Evolutionary conservation across 2,797 vertebrate genomes (phyloP).

Genomic region (Crax fasciolata): DNA sequence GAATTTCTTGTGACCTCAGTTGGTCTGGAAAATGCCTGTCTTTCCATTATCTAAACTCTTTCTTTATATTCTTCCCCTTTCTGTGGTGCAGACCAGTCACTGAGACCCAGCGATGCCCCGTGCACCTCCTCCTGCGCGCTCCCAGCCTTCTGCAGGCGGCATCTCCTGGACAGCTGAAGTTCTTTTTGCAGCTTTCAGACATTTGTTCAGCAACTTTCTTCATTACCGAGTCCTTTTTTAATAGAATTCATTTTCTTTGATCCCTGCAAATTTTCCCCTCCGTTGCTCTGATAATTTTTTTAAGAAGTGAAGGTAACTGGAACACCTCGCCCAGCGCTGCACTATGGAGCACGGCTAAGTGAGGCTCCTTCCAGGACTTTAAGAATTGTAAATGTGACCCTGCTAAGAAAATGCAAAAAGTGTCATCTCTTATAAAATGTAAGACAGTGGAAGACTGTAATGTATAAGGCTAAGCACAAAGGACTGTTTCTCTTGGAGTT

Average conservation of each 20-base stretch:
- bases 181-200: neutral
- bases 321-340: neutral
- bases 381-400: conserved; percentile 64
- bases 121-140: neutral
- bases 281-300: conserved; percentile 49
- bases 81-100: neutral
- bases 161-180: neutral
- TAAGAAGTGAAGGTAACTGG: conserved; percentile 24
- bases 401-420: conserved; percentile 2
- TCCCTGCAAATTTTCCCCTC: conserved; percentile 33
- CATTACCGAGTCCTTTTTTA: conserved; percentile 60
- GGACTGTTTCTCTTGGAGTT: conserved; percentile 65
- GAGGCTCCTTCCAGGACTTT: conserved; percentile 23
- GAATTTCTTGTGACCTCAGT: neutral
- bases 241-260: conserved; percentile 48
- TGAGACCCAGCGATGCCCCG: too few species aligned
- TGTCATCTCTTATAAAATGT: neutral
- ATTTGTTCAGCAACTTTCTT: conserved; percentile 29
- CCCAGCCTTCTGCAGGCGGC: too few species aligned
- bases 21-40: neutral
- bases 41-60: neutral
- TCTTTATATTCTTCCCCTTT: neutral
- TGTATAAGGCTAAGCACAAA: conserved; percentile 65
- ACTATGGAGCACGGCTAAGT: neutral
- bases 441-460: conserved; percentile 28